Evolutionary conservation across 1,140 invertebrate species (phyloP), one percentile per base, ranked within the genome.

Genomic region (Psix sp.): DNA sequence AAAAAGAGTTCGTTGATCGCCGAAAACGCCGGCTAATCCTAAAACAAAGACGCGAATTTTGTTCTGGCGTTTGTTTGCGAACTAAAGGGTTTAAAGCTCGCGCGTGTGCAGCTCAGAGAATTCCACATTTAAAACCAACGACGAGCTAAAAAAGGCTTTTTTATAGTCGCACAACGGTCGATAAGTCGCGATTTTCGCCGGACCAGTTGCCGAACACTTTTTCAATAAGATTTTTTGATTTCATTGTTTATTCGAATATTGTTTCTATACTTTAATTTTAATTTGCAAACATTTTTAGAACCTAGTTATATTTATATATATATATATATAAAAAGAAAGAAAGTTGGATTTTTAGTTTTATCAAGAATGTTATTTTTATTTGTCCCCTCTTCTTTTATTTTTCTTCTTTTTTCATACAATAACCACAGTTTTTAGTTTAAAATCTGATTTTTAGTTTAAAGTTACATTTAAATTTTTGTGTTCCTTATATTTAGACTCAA

Each of bases 401-500:
- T 14, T 51, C 36, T 57, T 24, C 4, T 29, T 39, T 52, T 48
- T 49, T 20, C 40, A n/a, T n/a, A n/a, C n/a, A n/a, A n/a, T n/a
- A n/a, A n/a, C n/a, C n/a, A n/a, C n/a, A n/a, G n/a, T n/a, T n/a
- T n/a, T 49, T 74, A 66, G 29, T 67, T 62, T 74, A 67, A 60
- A n/a, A 48, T 74, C 56, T 66, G 29, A 63, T 72, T 72, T 71
- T 51, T 63, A 68, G 63, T 74, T 74, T 59, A n/a, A n/a, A 68
- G 43, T 74, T 74, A 74, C 51, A 74, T 74, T 74, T 57, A 68
- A 74, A 74, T 63, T 68, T 74, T 67, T 74, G 68, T 68, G 68
- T 74, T 74, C 63, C 63, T 68, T 74, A 74, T 63, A 68, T 74
- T 63, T 74, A 74, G 72, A 74, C 49, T 68, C 72, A 74, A 74